Conservation (phyloP, 2,797 vertebrate genomes). For the Enteromius fasciolatus region DNA sequence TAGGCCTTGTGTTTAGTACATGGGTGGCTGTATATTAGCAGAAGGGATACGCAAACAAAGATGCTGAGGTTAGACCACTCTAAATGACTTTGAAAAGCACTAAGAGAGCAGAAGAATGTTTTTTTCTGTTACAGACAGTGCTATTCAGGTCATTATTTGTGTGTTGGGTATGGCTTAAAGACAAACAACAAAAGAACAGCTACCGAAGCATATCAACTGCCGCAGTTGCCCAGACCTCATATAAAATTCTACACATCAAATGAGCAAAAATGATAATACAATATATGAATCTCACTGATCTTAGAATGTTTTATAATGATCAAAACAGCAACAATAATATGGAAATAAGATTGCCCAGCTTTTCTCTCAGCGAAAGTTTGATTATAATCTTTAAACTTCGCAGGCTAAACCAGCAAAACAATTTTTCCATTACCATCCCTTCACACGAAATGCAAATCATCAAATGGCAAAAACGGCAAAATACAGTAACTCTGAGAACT, state of each 20-base stretch:
- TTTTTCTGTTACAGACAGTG: constrained; percentile 33
- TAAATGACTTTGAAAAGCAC: constrained; percentile 5
- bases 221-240: constrained; percentile 53
- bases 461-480: constrained; percentile 66
- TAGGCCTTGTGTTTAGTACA: neutral
- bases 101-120: neutral
- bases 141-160: constrained; percentile 60
- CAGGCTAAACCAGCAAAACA: constrained; percentile 66
- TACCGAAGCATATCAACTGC: constrained; percentile 55
- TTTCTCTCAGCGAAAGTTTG: neutral
- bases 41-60: constrained; percentile 36
- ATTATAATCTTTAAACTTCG: neutral
- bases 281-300: neutral
- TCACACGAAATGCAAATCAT: constrained; percentile 71
- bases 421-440: constrained; percentile 64
- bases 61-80: constrained; percentile 19
- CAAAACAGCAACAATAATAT: neutral
- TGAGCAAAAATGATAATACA: constrained; percentile 69
- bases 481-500: constrained; percentile 70
- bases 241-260: constrained; percentile 47
- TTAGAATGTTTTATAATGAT: too few species aligned
- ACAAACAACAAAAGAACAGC: constrained; percentile 65
- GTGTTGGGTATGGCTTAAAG: constrained; percentile 55
- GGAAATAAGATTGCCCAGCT: neutral
- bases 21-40: constrained; percentile 30